Conservation (phyloP, 2,888 invertebrate genomes). For the Ectobius pallidus region DNA sequence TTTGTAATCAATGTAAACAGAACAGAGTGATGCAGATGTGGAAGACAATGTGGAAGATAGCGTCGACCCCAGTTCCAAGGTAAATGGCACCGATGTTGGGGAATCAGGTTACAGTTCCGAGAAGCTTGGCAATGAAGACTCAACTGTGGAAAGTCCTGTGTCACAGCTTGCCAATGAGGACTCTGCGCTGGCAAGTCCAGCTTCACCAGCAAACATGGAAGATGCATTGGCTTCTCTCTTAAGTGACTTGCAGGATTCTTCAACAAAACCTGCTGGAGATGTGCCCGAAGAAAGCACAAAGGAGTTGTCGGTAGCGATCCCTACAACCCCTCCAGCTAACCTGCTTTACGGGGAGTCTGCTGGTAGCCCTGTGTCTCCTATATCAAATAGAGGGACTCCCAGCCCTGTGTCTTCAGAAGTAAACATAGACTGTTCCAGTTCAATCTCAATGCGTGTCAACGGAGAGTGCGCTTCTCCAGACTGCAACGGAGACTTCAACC, state of each 20-base stretch:
- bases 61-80: slow-evolving; percentile 59
- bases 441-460: not conserved
- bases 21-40: slow-evolving; percentile 79
- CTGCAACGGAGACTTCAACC: slow-evolving; percentile 28
- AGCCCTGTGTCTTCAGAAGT: slow-evolving; percentile 40
- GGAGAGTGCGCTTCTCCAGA: slow-evolving; percentile 1
- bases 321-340: not conserved
- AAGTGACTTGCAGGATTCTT: not conserved
- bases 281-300: not conserved
- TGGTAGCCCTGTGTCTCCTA: not conserved
- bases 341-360: not conserved
- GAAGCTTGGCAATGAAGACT: slow-evolving; percentile 49
- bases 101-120: slow-evolving; percentile 74
- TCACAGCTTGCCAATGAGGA: slow-evolving; percentile 59
- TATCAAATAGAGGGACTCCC: slow-evolving; percentile 13
- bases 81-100: slow-evolving; percentile 56
- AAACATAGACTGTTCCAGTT: slow-evolving; percentile 26
- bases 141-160: slow-evolving; percentile 50
- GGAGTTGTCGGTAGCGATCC: not conserved
- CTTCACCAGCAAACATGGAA: slow-evolving; percentile 48
- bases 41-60: slow-evolving; percentile 74
- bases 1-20: no score
- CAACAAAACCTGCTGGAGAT: not conserved
- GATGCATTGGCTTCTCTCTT: slow-evolving; percentile 17
- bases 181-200: slow-evolving; percentile 64